Evolutionary conservation across 2,113 vertebrate genomes (phyloP).

Genomic region (Sinosuthora webbiana): DNA sequence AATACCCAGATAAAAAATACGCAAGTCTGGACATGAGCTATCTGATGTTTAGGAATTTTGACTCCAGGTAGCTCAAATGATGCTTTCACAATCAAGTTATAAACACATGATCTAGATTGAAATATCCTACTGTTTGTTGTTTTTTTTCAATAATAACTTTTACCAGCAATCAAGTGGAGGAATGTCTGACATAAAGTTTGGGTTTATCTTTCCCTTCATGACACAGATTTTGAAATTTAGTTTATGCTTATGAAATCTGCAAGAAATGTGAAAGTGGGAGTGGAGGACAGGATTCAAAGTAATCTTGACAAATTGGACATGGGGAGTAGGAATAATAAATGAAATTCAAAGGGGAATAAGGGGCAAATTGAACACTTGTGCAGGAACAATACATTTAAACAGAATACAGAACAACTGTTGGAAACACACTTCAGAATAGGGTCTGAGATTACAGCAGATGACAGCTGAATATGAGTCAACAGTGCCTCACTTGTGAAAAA

Average conservation of each 20-base stretch:
- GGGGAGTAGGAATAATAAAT: neutral
- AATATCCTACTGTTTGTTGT: neutral
- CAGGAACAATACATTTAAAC: neutral
- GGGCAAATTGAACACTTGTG: neutral
- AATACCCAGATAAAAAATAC: neutral
- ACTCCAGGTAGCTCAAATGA: neutral
- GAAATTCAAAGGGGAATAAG: neutral
- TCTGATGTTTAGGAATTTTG: neutral
- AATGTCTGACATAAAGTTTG: neutral
- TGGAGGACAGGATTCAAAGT: neutral
- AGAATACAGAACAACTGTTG: neutral
- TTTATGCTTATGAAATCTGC: neutral
- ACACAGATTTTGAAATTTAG: neutral
- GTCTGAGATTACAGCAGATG: neutral
- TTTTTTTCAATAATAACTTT: neutral
- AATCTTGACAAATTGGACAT: neutral
- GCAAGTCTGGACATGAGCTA: neutral
- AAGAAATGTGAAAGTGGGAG: neutral
- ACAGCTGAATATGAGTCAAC: slow-evolving; percentile 10
- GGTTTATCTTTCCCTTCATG: neutral
- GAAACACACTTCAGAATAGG: neutral
- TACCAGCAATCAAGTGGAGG: neutral
- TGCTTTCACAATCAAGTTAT: neutral
- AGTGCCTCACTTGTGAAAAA: neutral
- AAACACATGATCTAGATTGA: neutral